phyloP scores from a whole-genome alignment of 1,140 invertebrate genomes.

The Pollicipes pollicipes region DNA sequence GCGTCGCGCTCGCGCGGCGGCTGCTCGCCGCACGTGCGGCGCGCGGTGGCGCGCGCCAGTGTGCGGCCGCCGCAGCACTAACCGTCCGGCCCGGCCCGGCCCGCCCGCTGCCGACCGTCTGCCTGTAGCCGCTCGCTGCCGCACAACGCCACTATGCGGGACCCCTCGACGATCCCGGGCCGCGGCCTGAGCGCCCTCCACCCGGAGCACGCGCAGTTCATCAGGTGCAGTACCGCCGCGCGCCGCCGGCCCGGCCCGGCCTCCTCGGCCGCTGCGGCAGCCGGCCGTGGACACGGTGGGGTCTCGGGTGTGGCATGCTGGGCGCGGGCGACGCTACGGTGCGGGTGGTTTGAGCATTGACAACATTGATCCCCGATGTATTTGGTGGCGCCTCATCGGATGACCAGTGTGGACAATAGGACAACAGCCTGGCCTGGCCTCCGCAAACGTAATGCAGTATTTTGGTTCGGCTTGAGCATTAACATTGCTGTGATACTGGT shows the following conservation, averaged over 20 bases:
- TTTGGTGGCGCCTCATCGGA: too few relatives aligned
- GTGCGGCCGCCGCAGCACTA: not conserved
- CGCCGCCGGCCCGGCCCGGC: too few relatives aligned
- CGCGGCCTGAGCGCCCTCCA: not conserved
- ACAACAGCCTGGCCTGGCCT: not conserved
- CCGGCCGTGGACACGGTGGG: too few relatives aligned
- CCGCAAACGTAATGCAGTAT: not conserved
- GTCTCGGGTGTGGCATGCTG: too few relatives aligned
- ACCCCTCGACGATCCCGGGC: not conserved
- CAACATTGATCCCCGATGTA: too few relatives aligned
- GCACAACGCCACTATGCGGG: slow-evolving; percentile 4
- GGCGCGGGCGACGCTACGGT: too few relatives aligned
- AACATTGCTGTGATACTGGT: too few relatives aligned
- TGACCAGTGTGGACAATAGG: too few relatives aligned
- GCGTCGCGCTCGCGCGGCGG: not conserved
- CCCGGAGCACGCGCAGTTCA: not conserved
- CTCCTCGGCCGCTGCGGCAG: too few relatives aligned
- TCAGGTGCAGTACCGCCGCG: not conserved
- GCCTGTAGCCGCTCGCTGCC: not conserved
- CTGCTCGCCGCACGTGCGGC: not conserved
- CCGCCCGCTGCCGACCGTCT: too few relatives aligned
- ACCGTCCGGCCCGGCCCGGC: not conserved
- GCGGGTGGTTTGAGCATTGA: too few relatives aligned
- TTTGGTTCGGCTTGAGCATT: too few relatives aligned
- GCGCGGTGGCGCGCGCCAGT: not conserved